Evolutionary conservation across 2,113 vertebrate genomes (phyloP), one percentile per base, ranked within the genome.

Genomic region (Clarias magur): DNA sequence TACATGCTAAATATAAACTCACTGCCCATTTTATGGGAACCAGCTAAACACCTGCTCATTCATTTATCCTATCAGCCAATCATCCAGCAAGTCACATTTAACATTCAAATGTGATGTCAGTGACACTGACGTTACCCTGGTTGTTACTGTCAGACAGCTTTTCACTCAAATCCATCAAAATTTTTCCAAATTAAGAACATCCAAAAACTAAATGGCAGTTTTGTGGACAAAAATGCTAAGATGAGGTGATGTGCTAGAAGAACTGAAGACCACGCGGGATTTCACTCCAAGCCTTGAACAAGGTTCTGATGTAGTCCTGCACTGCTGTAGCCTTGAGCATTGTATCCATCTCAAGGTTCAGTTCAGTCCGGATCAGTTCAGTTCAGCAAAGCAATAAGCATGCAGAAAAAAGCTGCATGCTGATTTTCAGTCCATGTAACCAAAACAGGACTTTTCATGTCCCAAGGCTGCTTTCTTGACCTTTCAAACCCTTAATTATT

Each of bases 401-500:
- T 34, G 30, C 30, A 4, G 23, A 48, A 75, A 75, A 75, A 25
- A 23, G 11, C 15, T 21, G 8, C 42, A 23, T 19, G 3, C 21
- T 53, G 38, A 75, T 75, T 56, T 78, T 78, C 25, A 56, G 4
- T 27, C 53, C 13, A 27, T 78, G 15, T 27, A 76, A 76, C 23
- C 19, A 85, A 65, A 38, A 79, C 38, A 85, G 84, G 38, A 30
- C 84, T 62, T 76, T 76, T 53, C 27, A 79, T 30, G 16, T 63
- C 70, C 38, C 72, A 76, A 30, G 16, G 72, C 84, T 63, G 53
- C 25, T 53, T 62, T 53, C 84, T 9, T 76, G 72, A 85, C 84
- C 84, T 85, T 85, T 63, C 25, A 53, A 85, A 75, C n/a, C 38
- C 17, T 79, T 85, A 19, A 85, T 78, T 79, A 85, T 78, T 85